phyloP scores from a whole-genome alignment of 2,888 invertebrate genomes.

The Aphrophora alni region DNA sequence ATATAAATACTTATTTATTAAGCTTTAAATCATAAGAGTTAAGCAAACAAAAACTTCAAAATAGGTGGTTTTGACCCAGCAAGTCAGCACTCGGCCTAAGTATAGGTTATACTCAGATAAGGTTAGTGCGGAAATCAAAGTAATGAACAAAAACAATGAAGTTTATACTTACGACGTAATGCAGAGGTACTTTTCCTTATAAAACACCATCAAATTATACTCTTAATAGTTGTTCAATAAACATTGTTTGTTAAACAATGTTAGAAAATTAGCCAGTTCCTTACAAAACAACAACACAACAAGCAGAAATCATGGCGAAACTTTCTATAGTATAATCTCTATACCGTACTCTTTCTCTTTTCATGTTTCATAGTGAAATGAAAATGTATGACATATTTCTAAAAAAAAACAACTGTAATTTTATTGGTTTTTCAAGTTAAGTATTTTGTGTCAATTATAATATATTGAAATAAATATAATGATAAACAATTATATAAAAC shows the following conservation, averaged over 20 bases:
- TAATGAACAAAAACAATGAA: not conserved
- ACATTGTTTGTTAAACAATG: not conserved
- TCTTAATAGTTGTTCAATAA: not conserved
- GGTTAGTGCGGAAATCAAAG: not conserved
- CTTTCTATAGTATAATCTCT: not conserved
- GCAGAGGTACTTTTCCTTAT: not conserved
- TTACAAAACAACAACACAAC: constrained; percentile 6
- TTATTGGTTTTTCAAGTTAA: too few species aligned
- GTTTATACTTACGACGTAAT: not conserved
- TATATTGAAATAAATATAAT: too few species aligned
- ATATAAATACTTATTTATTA: too few species aligned
- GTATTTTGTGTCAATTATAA: too few species aligned
- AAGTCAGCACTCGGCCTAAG: not conserved
- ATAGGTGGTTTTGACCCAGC: not conserved
- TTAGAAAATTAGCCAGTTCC: not conserved
- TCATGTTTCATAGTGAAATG: not conserved
- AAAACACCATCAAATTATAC: not conserved
- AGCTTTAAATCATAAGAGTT: too few species aligned
- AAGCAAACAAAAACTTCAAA: too few species aligned
- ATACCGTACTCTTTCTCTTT: not conserved
- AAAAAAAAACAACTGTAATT: too few species aligned
- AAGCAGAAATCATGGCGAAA: constrained; percentile 9
- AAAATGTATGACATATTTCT: too few species aligned
- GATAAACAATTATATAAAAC: too few species aligned
- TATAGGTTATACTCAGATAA: not conserved